phyloP scores from a whole-genome alignment of 2,888 invertebrate species.

The Vanessa cardui region DNA sequence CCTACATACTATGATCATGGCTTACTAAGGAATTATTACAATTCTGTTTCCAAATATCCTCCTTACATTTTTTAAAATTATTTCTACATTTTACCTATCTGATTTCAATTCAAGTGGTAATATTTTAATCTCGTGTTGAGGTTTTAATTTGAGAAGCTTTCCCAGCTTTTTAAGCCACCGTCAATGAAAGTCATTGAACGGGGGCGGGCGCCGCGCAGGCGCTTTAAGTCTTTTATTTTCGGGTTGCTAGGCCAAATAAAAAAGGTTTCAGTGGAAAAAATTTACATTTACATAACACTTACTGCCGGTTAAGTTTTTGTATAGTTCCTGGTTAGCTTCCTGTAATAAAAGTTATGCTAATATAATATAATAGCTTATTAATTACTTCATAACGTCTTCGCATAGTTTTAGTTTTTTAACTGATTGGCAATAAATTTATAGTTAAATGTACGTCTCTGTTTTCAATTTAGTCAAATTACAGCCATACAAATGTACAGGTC shows the following conservation, averaged over 20 bases:
- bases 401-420: too few relatives aligned
- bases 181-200: conserved; percentile 71
- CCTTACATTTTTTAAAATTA: neutral
- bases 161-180: conserved; percentile 47
- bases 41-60: neutral
- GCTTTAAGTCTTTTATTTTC: conserved; percentile 47
- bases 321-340: too few relatives aligned
- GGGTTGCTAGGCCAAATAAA: conserved; percentile 45
- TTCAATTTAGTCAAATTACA: too few relatives aligned
- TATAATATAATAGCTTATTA: too few relatives aligned
- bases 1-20: conserved; percentile 14
- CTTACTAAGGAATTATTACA: neutral
- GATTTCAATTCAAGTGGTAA: conserved; percentile 7
- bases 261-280: conserved; percentile 10
- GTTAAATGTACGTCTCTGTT: too few relatives aligned
- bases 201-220: conserved; percentile 73
- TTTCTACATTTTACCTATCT: neutral
- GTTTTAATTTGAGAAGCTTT: conserved; percentile 43
- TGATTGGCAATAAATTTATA: too few relatives aligned
- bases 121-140: conserved; percentile 26
- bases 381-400: too few relatives aligned
- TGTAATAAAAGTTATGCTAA: too few relatives aligned
- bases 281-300: neutral
- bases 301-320: too few relatives aligned
- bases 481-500: too few relatives aligned